A percentile compares a stretch with the other conserved stretches of the same genome.
Conservation (phyloP, 2,113 vertebrate genomes). For the Butorides virescens region DNA sequence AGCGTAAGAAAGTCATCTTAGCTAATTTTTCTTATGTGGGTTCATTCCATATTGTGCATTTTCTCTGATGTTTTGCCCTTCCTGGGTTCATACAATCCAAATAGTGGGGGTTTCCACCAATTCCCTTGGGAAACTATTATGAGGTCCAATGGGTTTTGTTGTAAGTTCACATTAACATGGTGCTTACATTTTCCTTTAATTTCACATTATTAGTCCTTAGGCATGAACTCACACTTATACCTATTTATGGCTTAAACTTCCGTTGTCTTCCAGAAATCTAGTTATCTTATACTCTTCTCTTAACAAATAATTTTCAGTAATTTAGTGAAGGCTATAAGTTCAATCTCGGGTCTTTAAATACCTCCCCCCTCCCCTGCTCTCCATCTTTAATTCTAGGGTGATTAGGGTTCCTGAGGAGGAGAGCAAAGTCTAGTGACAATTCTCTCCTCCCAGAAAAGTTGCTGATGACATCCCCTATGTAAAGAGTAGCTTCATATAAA, state of each 20-base stretch:
- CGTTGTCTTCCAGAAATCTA: background rate
- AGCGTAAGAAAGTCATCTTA: background rate
- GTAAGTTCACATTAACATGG: background rate
- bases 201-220: background rate
- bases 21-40: background rate
- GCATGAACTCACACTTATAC: background rate
- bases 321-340: background rate
- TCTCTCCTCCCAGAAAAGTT: background rate
- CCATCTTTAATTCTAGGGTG: background rate
- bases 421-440: background rate
- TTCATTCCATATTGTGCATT: background rate
- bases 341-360: background rate
- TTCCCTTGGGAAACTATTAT: constrained; percentile 19
- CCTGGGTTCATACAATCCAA: background rate
- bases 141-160: background rate
- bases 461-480: background rate
- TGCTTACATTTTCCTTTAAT: constrained; percentile 25
- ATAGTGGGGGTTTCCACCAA: background rate
- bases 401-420: background rate
- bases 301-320: background rate
- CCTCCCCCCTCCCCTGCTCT: accelerated
- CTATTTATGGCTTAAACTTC: background rate
- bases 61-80: background rate
- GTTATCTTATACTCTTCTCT: background rate
- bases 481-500: background rate